These are phyloP conservation scores for Hucho hucho DNA, from an alignment of 2,113 vertebrate genomes.

Conservation along the genomic window DNA sequence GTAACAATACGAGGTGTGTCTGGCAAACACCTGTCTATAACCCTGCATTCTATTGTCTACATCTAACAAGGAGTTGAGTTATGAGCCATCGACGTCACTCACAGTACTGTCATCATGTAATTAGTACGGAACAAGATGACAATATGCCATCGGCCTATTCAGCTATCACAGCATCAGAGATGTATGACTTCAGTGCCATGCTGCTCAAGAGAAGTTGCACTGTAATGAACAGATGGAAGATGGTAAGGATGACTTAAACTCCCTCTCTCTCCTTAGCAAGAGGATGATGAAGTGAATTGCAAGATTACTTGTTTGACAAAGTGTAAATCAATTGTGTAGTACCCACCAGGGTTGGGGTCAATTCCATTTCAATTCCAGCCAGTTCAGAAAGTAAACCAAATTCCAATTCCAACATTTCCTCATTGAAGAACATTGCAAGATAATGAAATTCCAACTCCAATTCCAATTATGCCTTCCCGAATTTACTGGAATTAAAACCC, in stretches of 20 bases:
- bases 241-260: background rate
- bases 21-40: slow-evolving; percentile 11
- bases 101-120: slow-evolving; percentile 41
- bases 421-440: no score
- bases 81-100: slow-evolving; percentile 26
- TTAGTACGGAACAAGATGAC: slow-evolving; percentile 29
- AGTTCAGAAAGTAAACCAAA: no score
- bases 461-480: no score
- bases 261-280: no score
- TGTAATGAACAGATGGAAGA: background rate
- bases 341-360: no score
- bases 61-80: slow-evolving; percentile 43
- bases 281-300: no score
- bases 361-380: no score
- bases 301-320: no score
- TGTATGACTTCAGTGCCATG: background rate
- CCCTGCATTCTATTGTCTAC: slow-evolving; percentile 41
- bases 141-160: slow-evolving; percentile 10
- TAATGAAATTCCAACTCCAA: no score
- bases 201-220: background rate
- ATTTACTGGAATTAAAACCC: no score
- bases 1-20: slow-evolving; percentile 14
- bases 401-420: no score
- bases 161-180: background rate
- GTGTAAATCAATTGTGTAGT: no score